These are phyloP conservation scores for Rynchops niger DNA, from an alignment of 2,113 vertebrate species.

Conservation along the genomic window DNA sequence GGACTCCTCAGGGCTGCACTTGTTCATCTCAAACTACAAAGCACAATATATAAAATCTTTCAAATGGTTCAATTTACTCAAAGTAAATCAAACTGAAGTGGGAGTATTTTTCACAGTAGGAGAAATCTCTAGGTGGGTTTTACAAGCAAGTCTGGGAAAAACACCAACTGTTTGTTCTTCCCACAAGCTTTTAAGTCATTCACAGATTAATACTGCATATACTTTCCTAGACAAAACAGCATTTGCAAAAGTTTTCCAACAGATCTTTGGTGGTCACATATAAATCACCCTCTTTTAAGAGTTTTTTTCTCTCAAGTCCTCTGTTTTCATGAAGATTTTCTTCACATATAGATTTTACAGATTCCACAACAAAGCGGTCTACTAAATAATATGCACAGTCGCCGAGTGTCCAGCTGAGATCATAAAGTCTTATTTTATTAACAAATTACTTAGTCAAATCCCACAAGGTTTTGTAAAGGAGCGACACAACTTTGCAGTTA, in stretches of 20 bases:
- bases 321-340: slow-evolving; percentile 17
- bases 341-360: background rate
- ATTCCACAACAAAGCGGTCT: background rate
- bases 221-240: slow-evolving; percentile 56
- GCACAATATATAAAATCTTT: background rate
- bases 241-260: slow-evolving; percentile 44
- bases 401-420: background rate
- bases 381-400: background rate
- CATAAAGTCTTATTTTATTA: background rate
- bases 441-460: background rate
- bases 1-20: background rate
- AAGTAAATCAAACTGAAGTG: background rate
- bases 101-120: slow-evolving; percentile 57
- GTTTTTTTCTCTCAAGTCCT: slow-evolving; percentile 8
- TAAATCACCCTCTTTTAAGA: slow-evolving; percentile 33
- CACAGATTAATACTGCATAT: slow-evolving; percentile 50
- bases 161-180: slow-evolving; percentile 63
- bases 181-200: slow-evolving; percentile 55
- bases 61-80: background rate
- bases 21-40: background rate
- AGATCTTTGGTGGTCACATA: slow-evolving; percentile 54
- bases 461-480: background rate
- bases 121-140: slow-evolving; percentile 64
- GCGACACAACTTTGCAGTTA: background rate
- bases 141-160: slow-evolving; percentile 64